Base-by-base conservation (phyloP, 2,113 vertebrate species). In the Corynorhinus townsendii region DNA sequence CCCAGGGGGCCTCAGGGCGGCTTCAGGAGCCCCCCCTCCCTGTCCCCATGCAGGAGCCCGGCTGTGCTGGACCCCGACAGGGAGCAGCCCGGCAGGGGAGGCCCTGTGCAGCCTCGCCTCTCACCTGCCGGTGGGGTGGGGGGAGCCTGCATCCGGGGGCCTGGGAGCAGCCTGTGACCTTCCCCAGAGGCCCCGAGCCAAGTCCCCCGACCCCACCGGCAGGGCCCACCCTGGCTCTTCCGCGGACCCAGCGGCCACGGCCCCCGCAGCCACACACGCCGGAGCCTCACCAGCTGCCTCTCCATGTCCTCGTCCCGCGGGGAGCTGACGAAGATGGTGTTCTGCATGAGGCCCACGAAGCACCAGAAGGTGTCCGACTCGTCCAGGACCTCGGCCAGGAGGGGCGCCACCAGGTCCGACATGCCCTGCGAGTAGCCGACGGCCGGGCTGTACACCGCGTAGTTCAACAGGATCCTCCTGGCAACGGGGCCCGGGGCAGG, bases 291-390 rank as follows among this genome's bases (percentile, higher is more conserved):
- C 99, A 99, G 98, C 98, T 99, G 99, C 82, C 98, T 99, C 98
- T 99, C 99, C 99, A 99, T 99, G 97, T 99, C 99, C 94, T 99
- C 99, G 1, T 99, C 99, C 24, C 99, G 98, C 0, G 99, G 99
- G 0, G 99, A 99, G 98, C 99, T 99, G 98, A 99, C 98, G 96
- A 99, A 99, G 97, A 99, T 99, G 0, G 99, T 99, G 98, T 99
- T 99, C 98, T 99, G 99, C 99, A 99, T 99, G 98, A 99, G 84
- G 47, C 99, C 99, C 24, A 99, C 99, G 30, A 99, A 99, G 98
- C 99, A 99, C 99, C 99, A 99, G 98, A 99, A 99, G 54, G 99
- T 99, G 98, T 99, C 99, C 0, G 99, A 99, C 96, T 99, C 99
- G 16, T 99, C 99, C 95, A 99, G 98, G 96, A 99, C 98, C 98